Evolutionary conservation across 2,888 invertebrate species (phyloP).

Genomic region (Amphimallon solstitiale): DNA sequence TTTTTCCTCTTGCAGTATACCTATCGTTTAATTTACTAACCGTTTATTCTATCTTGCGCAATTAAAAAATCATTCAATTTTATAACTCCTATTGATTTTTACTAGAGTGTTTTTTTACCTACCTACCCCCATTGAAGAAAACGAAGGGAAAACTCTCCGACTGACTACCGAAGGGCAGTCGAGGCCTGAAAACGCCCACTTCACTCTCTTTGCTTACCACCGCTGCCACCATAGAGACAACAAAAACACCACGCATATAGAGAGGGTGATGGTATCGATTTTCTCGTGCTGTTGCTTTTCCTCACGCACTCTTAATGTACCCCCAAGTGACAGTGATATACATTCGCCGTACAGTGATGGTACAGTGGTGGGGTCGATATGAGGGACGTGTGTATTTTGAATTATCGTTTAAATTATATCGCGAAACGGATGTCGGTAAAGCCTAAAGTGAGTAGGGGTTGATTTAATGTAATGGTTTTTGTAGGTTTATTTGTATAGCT

Average conservation of each 20-base stretch:
- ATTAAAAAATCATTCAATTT: too few relatives aligned
- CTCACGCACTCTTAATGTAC: conserved; percentile 11
- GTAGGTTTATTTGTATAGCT: too few relatives aligned
- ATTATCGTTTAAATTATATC: not conserved
- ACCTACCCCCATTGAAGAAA: not conserved
- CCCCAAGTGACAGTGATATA: conserved; percentile 21
- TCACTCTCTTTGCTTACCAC: not conserved
- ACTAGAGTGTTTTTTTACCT: too few relatives aligned
- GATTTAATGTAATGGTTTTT: too few relatives aligned
- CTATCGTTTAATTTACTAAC: too few relatives aligned
- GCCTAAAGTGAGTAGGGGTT: not conserved
- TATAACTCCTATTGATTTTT: too few relatives aligned
- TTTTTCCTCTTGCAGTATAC: too few relatives aligned
- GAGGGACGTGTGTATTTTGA: not conserved
- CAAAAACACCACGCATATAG: conserved; percentile 10
- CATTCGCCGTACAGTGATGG: too few relatives aligned
- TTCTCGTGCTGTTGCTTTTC: not conserved
- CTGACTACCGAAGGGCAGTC: not conserved
- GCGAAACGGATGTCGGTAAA: not conserved
- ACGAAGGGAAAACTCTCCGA: not conserved
- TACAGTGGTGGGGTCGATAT: not conserved
- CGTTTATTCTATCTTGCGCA: too few relatives aligned
- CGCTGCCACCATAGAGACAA: conserved; percentile 5
- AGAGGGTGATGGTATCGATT: conserved; percentile 26
- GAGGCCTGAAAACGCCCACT: not conserved